Evolutionary conservation across 2,888 invertebrate genomes (phyloP), one percentile per base, ranked within the genome.

Genomic region (Drosophila flavopinicola): DNA sequence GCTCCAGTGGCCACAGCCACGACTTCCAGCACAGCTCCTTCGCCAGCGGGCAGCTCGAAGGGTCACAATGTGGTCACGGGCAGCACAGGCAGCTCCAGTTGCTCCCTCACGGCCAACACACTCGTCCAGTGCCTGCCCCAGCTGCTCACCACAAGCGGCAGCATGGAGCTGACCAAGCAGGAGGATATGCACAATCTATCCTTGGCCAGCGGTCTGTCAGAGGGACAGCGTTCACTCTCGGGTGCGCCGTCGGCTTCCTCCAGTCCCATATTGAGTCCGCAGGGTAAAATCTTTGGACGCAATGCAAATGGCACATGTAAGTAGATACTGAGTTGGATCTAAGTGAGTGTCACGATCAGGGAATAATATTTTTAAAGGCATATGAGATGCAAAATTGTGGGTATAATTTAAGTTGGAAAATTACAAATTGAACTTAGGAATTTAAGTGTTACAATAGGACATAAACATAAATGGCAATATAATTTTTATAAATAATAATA

Each of bases 251-350:
- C 91, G 48, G 90, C 90, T 6, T 91, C 91, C 25, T 90, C 91
- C n/a, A 91, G 91, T 71, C 91, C 91, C 7, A 90, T 91, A 15
- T 57, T 90, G 15, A 91, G 90, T 83, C 91, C 91, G 41, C 90
- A 90, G 32, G 91, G 91, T 44, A 91, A 91, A 73, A 88, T 91
- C 33, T 90, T 90, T 61, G 91, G 91, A 38, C 85, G 90, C 56
- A 91, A 91, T 78, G 85, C 89, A 15, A 91, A 91, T 75, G 91
- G 91, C 59, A 91, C 91, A 88, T 88, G 91, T 91, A 72, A 91
- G 91, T 90, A 35, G 1, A 54, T 1, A 6, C 24, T 39, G 1
- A 5, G 9, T 3, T 20, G 20, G 20, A 20, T 20, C 4, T 20
- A 4, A 20, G 20, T n/a, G n/a, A n/a, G n/a, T n/a, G 20, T 20